A percentile compares a stretch with the other conserved stretches of the same genome.
Evolutionary conservation across 2,888 invertebrate genomes (phyloP).

Genomic region (Drymonia ruficornis): DNA sequence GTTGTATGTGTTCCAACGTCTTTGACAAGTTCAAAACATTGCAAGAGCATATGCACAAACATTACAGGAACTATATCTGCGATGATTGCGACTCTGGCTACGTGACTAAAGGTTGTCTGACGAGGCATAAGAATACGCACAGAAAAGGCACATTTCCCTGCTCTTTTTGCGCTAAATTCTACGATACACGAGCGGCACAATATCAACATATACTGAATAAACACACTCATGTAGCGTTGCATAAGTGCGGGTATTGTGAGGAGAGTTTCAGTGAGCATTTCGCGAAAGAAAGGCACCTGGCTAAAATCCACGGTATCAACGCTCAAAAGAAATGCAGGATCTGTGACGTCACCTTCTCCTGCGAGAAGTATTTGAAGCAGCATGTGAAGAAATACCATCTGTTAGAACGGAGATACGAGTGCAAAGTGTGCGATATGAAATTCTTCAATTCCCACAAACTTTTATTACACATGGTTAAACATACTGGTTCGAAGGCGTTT

Average conservation of each 20-base stretch:
- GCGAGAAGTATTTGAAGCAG: conserved; percentile 10
- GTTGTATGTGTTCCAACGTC: conserved; percentile 6
- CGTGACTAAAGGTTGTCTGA: background rate
- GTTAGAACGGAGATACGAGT: conserved; percentile 50
- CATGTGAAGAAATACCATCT: conserved; percentile 35
- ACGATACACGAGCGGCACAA: background rate
- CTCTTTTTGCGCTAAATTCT: background rate
- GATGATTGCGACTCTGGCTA: conserved; percentile 10
- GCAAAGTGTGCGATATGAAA: conserved; percentile 60
- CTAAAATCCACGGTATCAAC: background rate
- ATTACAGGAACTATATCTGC: conserved; percentile 47
- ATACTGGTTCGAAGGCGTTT: conserved; percentile 55
- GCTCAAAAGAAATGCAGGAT: conserved; percentile 15
- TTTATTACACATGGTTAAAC: conserved; percentile 44
- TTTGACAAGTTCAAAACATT: conserved; percentile 44
- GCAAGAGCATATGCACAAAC: conserved; percentile 46
- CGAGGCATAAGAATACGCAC: background rate
- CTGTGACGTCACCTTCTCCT: conserved; percentile 22
- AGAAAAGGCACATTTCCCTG: conserved; percentile 3
- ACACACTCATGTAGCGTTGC: background rate
- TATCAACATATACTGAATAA: background rate
- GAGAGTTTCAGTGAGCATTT: background rate
- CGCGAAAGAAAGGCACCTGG: background rate
- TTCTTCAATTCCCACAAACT: conserved; percentile 22
- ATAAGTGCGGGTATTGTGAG: conserved; percentile 3